Percentiles rank a stretch among this genome's conserved stretches.
Conservation (phyloP, 2,113 vertebrate genomes). For the Murina feae region DNA sequence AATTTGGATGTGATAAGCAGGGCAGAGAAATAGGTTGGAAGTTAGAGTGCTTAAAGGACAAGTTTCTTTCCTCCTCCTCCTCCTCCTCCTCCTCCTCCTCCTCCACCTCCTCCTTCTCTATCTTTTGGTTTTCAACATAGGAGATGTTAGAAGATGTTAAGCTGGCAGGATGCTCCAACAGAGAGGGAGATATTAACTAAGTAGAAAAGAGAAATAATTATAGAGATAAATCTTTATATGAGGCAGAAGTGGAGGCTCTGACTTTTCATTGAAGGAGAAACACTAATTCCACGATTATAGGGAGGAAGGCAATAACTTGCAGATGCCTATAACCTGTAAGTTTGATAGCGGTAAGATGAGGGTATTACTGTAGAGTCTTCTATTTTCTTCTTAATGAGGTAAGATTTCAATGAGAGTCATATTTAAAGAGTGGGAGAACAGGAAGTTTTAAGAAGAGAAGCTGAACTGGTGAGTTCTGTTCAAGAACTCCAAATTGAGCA, state of each 20-base stretch:
- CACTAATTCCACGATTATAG: background rate
- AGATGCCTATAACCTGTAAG: background rate
- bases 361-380: background rate
- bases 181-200: background rate
- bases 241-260: background rate
- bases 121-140: background rate
- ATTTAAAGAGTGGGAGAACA: background rate
- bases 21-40: background rate
- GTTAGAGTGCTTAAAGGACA: background rate
- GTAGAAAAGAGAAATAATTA: background rate
- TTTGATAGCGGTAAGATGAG: background rate
- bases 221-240: background rate
- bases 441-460: background rate
- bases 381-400: background rate
- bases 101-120: background rate
- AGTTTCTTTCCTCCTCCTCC: background rate
- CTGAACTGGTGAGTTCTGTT: background rate
- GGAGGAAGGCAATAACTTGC: background rate
- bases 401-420: background rate
- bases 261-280: background rate
- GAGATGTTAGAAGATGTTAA: background rate
- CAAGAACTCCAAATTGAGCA: background rate
- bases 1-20: background rate
- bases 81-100: background rate
- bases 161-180: background rate